These are phyloP conservation scores for Podarcis cretensis DNA, from an alignment of 2,113 vertebrate species.

Conservation along the genomic window DNA sequence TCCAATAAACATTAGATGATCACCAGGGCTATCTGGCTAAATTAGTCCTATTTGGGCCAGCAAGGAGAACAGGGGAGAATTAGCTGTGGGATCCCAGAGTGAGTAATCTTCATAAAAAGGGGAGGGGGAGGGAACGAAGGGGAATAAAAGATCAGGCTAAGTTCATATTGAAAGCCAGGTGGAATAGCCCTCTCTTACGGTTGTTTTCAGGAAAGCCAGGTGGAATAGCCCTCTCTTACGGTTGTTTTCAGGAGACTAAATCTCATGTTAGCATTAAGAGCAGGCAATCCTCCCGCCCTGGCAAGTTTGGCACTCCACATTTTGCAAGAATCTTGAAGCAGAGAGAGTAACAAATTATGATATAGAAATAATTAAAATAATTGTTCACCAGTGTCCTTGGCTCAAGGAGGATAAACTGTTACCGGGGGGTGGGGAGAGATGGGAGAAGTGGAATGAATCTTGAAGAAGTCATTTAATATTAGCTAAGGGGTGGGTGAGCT, in stretches of 20 bases:
- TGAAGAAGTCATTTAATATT: neutral
- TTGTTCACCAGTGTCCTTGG: neutral
- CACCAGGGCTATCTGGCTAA: no score
- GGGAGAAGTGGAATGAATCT: constrained; percentile 11
- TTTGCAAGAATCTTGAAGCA: neutral
- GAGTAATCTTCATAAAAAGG: no score
- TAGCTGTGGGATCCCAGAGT: no score
- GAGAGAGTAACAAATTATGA: neutral
- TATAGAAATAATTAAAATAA: constrained; percentile 8
- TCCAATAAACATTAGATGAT: no score
- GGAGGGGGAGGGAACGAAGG: no score
- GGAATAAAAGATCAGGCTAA: no score
- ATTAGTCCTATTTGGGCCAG: no score
- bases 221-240: no score
- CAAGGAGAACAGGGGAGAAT: no score
- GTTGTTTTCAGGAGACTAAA: no score
- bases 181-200: no score
- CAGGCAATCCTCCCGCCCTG: neutral
- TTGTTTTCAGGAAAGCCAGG: neutral
- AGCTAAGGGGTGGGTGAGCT: neutral
- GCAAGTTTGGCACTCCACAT: neutral
- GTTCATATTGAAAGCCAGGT: no score
- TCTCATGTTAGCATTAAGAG: neutral
- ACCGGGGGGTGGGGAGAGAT: neutral
- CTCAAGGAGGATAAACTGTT: constrained; percentile 21